phyloP scores from a whole-genome alignment of 2,888 invertebrate species.

The Oxystoma pomonae region DNA sequence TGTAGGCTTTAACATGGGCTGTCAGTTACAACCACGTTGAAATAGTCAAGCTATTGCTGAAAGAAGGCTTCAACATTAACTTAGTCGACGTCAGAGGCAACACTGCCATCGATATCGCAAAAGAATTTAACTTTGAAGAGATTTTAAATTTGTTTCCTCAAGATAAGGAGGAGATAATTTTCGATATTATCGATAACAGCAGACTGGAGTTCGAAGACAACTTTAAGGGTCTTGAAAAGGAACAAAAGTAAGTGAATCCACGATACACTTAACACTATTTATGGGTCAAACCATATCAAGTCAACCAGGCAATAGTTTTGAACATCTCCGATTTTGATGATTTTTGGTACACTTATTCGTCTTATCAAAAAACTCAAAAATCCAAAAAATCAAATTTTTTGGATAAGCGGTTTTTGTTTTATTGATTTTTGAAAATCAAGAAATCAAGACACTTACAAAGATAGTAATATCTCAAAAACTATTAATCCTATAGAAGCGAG shows the following conservation, averaged over 20 bases:
- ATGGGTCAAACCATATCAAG: too few species aligned
- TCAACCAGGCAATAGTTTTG: too few species aligned
- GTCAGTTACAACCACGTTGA: constrained; percentile 54
- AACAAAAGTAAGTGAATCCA: constrained; percentile 29
- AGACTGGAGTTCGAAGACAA: constrained; percentile 31
- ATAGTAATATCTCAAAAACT: too few species aligned
- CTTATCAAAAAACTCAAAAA: too few species aligned
- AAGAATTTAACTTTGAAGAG: constrained; percentile 49
- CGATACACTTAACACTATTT: too few species aligned
- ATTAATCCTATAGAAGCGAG: too few species aligned
- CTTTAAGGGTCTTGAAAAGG: constrained; percentile 21
- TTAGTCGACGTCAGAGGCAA: constrained; percentile 52
- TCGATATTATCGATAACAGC: constrained; percentile 17
- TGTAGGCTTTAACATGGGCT: constrained; percentile 62
- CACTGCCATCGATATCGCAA: constrained; percentile 54
- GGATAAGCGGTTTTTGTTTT: too few species aligned
- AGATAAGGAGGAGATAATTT: constrained; percentile 38
- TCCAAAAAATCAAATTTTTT: too few species aligned
- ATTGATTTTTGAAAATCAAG: too few species aligned
- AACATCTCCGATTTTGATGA: too few species aligned
- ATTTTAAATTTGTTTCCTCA: constrained; percentile 49
- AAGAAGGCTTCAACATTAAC: constrained; percentile 50
- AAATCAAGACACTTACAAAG: too few species aligned
- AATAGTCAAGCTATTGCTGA: constrained; percentile 53
- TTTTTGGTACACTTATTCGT: too few species aligned